phyloP scores from a whole-genome alignment of 1,140 invertebrate species.

The Bombus pyrosoma region DNA sequence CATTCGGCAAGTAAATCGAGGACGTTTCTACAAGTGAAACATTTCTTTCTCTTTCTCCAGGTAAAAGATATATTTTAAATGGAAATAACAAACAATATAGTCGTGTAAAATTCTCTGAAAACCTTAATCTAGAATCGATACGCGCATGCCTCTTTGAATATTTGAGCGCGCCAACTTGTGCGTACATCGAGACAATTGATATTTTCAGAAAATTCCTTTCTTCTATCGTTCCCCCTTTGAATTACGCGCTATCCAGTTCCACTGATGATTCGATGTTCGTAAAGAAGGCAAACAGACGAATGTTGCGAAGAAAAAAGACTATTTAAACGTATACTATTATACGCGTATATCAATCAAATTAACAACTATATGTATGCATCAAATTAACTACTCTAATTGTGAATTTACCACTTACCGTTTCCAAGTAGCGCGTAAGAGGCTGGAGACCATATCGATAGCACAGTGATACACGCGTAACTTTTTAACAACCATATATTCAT shows the following conservation, averaged over 20 bases:
- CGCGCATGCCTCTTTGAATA: background rate
- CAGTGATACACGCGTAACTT: slow-evolving; percentile 11
- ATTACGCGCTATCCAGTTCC: background rate
- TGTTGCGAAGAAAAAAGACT: background rate
- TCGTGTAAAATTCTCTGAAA: background rate
- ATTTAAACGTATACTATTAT: background rate
- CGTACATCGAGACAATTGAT: background rate
- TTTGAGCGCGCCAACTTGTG: background rate
- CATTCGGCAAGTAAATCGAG: background rate
- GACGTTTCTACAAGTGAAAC: slow-evolving; percentile 8
- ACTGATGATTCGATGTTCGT: background rate
- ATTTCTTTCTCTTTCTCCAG: background rate
- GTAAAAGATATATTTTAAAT: background rate
- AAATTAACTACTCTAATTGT: background rate
- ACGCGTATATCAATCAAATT: background rate
- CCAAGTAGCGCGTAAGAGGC: background rate
- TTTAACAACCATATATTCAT: slow-evolving; percentile 1
- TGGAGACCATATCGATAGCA: slow-evolving; percentile 23
- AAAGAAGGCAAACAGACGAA: background rate
- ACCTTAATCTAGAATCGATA: background rate
- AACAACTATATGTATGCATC: background rate
- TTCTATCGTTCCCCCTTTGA: background rate
- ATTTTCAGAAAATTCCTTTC: background rate
- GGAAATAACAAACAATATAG: background rate
- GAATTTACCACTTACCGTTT: slow-evolving; percentile 35